Percentiles rank a stretch among this genome's conserved stretches.
phyloP scores from a whole-genome alignment of 2,113 vertebrate genomes.

The Lamprotornis superbus region DNA sequence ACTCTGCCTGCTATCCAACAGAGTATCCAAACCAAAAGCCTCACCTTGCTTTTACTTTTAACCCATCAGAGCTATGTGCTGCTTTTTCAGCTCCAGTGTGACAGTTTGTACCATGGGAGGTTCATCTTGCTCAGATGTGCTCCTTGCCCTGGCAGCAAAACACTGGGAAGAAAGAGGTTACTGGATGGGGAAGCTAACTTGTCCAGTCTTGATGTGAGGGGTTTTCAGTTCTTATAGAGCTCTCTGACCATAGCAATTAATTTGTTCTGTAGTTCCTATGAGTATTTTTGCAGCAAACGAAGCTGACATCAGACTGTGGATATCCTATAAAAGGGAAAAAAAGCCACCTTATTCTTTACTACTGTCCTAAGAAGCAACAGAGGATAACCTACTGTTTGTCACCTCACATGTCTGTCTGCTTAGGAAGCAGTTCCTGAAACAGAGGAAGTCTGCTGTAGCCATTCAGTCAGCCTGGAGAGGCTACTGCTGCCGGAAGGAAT shows the following conservation, averaged over 20 bases:
- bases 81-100: background rate
- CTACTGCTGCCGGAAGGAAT: slow-evolving; percentile 77
- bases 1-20: background rate
- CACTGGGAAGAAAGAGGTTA: background rate
- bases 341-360: background rate
- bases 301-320: background rate
- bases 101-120: background rate
- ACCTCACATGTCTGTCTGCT: background rate
- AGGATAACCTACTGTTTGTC: background rate
- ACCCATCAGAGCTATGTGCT: background rate
- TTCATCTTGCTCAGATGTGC: background rate
- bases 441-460: slow-evolving; percentile 77
- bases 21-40: background rate
- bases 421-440: slow-evolving; percentile 84
- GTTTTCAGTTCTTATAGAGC: background rate
- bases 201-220: background rate
- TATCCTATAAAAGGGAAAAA: background rate
- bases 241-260: background rate
- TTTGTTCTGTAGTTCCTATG: background rate
- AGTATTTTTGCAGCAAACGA: background rate
- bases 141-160: background rate
- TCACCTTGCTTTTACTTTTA: background rate
- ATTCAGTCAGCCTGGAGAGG: slow-evolving; percentile 89
- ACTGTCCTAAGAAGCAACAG: background rate
- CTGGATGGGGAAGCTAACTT: background rate